Conservation (phyloP, 2,888 invertebrate genomes). For the Dryomyza anilis region DNA sequence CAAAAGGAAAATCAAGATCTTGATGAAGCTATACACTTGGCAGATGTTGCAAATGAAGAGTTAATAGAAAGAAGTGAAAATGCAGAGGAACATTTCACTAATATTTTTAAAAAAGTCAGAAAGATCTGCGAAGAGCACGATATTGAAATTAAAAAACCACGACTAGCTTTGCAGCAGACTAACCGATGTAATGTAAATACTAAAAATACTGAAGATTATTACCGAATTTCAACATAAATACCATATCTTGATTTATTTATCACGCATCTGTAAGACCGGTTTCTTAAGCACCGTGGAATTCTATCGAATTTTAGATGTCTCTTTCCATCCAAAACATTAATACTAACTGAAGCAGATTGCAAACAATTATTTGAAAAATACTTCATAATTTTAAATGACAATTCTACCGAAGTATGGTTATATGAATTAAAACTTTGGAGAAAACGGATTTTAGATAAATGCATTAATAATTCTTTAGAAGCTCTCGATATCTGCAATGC, state of each 20-base stretch:
- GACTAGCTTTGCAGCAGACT: background rate
- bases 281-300: background rate
- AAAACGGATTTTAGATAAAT: too few species aligned
- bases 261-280: background rate
- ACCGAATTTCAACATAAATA: background rate
- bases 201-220: background rate
- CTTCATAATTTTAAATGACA: too few species aligned
- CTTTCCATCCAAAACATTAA: background rate
- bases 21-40: constrained; percentile 13
- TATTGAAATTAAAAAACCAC: background rate
- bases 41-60: background rate
- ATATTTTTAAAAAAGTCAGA: background rate
- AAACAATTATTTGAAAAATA: too few species aligned
- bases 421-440: too few species aligned
- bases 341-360: too few species aligned
- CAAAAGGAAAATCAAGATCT: constrained; percentile 10
- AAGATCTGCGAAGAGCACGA: too few species aligned
- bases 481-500: too few species aligned
- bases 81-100: background rate
- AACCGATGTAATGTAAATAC: background rate
- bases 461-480: too few species aligned
- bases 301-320: background rate
- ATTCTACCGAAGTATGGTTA: too few species aligned
- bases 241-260: background rate
- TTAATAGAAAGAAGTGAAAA: constrained; percentile 11